Conservation (phyloP, 92 coral and sea anemone genomes). For the Paramuricea clavata region DNA sequence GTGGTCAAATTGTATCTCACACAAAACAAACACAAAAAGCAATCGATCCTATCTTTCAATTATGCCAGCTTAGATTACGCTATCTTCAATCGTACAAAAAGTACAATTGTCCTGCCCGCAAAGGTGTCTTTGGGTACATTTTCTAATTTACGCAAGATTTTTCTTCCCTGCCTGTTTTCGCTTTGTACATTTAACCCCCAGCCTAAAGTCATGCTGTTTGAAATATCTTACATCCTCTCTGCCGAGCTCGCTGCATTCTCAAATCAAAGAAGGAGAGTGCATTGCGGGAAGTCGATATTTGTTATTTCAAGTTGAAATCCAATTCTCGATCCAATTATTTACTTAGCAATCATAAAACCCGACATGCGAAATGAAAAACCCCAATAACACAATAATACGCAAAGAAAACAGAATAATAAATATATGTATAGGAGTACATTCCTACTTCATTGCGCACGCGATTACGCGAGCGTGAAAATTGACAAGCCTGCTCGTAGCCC, state of each 20-base stretch:
- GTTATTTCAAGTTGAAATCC: not conserved
- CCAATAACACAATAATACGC: not conserved
- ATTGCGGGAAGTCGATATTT: not conserved
- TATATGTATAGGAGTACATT: too few relatives aligned
- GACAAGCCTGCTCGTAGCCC: too few relatives aligned
- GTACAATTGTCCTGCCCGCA: not conserved
- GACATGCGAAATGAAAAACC: not conserved
- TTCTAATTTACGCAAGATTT: too few relatives aligned
- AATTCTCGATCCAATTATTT: slow-evolving; percentile 23
- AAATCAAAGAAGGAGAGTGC: not conserved
- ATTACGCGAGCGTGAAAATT: not conserved
- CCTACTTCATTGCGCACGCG: not conserved
- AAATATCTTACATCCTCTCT: not conserved
- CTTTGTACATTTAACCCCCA: not conserved
- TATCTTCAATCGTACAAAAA: not conserved
- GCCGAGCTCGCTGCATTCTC: not conserved
- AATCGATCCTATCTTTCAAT: not conserved
- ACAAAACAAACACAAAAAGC: not conserved
- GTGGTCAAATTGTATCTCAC: not conserved
- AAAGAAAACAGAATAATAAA: slow-evolving; percentile 16
- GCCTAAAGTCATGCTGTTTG: slow-evolving; percentile 9
- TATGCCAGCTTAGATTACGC: not conserved
- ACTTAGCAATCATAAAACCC: not conserved
- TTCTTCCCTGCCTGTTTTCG: not conserved
- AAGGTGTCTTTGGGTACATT: too few relatives aligned